Evolutionary conservation across 2,113 vertebrate genomes (phyloP).

Genomic region (Nibea albiflora): DNA sequence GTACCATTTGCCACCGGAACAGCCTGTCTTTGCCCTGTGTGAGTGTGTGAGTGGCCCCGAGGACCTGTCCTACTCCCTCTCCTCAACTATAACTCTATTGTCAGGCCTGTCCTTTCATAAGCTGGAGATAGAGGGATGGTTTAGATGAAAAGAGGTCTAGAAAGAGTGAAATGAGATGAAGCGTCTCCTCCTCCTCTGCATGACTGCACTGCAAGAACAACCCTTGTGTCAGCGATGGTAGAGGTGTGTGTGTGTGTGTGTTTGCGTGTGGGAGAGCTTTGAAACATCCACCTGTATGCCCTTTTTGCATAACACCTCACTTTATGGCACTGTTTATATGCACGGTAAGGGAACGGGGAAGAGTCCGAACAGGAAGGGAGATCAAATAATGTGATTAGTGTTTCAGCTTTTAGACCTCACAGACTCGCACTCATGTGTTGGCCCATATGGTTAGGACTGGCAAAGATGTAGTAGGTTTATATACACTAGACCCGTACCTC

Average conservation of each 20-base stretch:
- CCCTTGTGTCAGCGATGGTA: conserved; percentile 9
- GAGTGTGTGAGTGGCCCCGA: conserved; percentile 45
- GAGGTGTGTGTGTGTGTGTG: background rate
- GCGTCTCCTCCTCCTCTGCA: conserved; percentile 36
- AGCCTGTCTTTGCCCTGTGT: background rate
- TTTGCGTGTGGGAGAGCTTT: conserved; percentile 12
- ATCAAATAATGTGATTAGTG: background rate
- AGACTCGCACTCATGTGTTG: background rate
- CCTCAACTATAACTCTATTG: conserved; percentile 53
- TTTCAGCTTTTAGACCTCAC: background rate
- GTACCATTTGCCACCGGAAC: conserved; percentile 17
- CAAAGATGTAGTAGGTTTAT: conserved; percentile 34
- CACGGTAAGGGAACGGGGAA: background rate
- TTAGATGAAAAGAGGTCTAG: conserved; percentile 47
- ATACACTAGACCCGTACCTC: conserved; percentile 51
- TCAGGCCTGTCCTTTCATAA: conserved; percentile 47
- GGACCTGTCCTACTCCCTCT: conserved; percentile 33
- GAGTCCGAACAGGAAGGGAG: conserved; percentile 3
- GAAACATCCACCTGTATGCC: background rate
- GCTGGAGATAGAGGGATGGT: conserved; percentile 41
- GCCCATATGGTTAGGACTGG: conserved; percentile 1
- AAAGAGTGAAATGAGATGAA: conserved; percentile 51
- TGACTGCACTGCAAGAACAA: conserved; percentile 45
- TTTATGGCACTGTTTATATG: conserved; percentile 5
- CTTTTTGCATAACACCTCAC: conserved; percentile 11